Base-by-base conservation (phyloP, 2,888 invertebrate species). In the Myathropa florea region DNA sequence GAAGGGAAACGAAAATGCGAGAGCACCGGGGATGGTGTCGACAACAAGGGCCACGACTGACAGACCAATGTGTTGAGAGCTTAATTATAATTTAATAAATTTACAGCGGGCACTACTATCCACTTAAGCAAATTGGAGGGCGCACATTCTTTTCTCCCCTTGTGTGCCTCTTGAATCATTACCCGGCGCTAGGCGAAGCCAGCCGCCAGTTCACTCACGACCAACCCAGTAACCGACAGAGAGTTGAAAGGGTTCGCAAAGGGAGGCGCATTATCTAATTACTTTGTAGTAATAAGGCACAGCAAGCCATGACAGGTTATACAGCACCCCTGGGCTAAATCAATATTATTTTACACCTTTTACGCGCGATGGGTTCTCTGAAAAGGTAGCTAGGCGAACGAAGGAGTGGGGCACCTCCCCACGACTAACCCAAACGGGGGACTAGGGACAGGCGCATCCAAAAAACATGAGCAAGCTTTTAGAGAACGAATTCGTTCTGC, bases 311-410 rank as follows among this genome's bases (percentile, higher is more conserved):
- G 59, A 61, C 77, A 71, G 30, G 72, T 57, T 64, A 18, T 60
- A 80, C 60, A n/a, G 72, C 39, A 60, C 72, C 85, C 71, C 33
- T 61, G 57, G 60, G 80, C 63, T 77, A 30, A 82, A 78, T 77
- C 70, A 78, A 85, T 85, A 78, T 72, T 73, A 77, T 78, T 73
- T 63, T 73, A 70, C 72, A 78, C 68, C 73, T 78, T 82, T 70
- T 60, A 2, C 12, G 33, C 33, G 33, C 30, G 12, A 26, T 24
- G 39, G 30, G 28, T 30, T 28, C 53, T 61, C 61, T 63, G 14
- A 33, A 73, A 30, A 61, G 59, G 10, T 12, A 21, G 24, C 9
- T n/a, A 46, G 30, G 28, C 36, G 10, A 21, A 21, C 33, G 10
- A n/a, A 33, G 21, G 28, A 53, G 24, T 68, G 12, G n/a, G 60